Base-by-base conservation (phyloP, 2,797 vertebrate genomes). In the Sitta carolinensis region DNA sequence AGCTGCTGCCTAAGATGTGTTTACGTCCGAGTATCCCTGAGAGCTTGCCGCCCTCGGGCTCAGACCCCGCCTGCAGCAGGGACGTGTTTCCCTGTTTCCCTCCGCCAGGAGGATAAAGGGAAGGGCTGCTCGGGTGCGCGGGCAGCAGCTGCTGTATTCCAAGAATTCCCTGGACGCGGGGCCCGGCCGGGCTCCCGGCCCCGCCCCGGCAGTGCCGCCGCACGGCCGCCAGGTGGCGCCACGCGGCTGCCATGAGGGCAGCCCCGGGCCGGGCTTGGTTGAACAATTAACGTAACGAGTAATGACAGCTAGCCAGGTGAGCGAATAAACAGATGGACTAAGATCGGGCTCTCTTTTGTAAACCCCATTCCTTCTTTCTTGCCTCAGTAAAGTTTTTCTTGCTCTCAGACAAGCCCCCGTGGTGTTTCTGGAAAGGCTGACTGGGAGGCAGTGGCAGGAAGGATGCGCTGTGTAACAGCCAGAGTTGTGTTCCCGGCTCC, bases 91-190 rank as follows among this genome's bases (percentile, higher is more conserved):
- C n/a, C n/a, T 5, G 30, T 14, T 26, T 61, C 17, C 4, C 17
- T 25, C 42, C 22, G 34, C 10, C 8, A 22, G 7, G 32, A 25
- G 11, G 7, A n/a, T n/a, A 17, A 25, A 42, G 19, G 22, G 11
- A 15, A 43, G n/a, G 17, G 13, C 14, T 20, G 36, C 4, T 5
- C 7, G 18, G 21, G 11, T 26, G 5, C 19, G 27, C 4, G 17
- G 32, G 16, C 42, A 20, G 69, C 30, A 26, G 21, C 13, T 3
- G 8, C 10, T 1, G 14, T 5, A 5, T 48, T 23, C 43, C 19
- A 5, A 2, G 14, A 20, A 9, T 21, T 16, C 29, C 8, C 13
- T 1, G 32, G 23, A 12, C 1, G 5, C 34, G 2, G 2, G 48
- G 15, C 25, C 25, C 5, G 6, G 38, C 13, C 5, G n/a, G 6